Conservation (phyloP, 2,113 vertebrate species). For the Neoarius graeffei region DNA sequence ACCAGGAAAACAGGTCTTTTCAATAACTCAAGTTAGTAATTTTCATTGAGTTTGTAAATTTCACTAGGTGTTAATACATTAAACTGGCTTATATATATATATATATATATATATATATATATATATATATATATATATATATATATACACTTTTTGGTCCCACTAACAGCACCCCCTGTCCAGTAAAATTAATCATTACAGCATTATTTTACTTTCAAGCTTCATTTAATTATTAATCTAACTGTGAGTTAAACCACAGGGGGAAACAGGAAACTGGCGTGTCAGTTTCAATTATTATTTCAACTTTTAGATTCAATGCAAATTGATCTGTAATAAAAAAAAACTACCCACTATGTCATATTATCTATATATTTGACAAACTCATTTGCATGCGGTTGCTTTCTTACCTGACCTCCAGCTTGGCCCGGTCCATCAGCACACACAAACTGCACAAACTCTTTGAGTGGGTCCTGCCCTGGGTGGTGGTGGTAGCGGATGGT, state of each 20-base stretch:
- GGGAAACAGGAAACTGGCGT: neutral
- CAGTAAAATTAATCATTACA: neutral
- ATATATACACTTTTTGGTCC: neutral
- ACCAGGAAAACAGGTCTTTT: neutral
- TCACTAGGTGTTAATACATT: neutral
- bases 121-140: neutral
- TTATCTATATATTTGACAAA: neutral
- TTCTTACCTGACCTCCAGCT: slow-evolving; percentile 86
- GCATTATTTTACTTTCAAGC: neutral
- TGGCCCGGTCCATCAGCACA: slow-evolving; percentile 92
- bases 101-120: neutral
- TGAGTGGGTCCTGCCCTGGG: slow-evolving; percentile 90
- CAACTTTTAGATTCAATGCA: neutral
- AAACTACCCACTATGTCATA: neutral
- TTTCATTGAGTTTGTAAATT: neutral
- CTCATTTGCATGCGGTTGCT: neutral
- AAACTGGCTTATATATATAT: neutral
- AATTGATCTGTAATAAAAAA: neutral
- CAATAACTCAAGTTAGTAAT: neutral
- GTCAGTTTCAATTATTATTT: neutral
- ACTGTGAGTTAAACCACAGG: neutral
- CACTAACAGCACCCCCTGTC: neutral
- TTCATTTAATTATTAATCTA: neutral
- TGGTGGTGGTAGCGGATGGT: slow-evolving; percentile 97
- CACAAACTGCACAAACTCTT: slow-evolving; percentile 96